These are phyloP conservation scores for Dryococelus australis DNA, from an alignment of 2,888 invertebrate species.

Conservation along the genomic window DNA sequence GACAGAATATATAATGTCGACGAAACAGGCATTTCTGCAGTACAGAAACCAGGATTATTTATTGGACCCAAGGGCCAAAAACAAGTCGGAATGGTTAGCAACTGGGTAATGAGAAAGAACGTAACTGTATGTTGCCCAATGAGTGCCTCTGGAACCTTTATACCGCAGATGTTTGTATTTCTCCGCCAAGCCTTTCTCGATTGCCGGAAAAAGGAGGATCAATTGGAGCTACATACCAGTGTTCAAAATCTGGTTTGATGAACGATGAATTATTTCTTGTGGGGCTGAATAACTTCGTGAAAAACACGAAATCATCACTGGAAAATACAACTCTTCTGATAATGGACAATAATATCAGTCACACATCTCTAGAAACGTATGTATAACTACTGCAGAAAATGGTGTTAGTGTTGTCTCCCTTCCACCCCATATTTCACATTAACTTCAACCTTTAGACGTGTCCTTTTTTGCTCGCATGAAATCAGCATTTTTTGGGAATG, in stretches of 20 bases:
- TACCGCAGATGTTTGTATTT: constrained; percentile 61
- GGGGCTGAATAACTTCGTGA: no score
- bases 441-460: constrained; percentile 41
- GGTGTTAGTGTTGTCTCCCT: constrained; percentile 38
- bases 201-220: constrained; percentile 57
- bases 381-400: constrained; percentile 34
- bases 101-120: constrained; percentile 55
- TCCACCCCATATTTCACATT: constrained; percentile 44
- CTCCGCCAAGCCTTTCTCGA: constrained; percentile 53
- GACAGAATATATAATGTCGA: constrained; percentile 56
- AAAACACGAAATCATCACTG: constrained; percentile 24
- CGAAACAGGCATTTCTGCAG: constrained; percentile 57
- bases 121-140: constrained; percentile 57
- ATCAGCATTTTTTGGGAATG: constrained; percentile 25
- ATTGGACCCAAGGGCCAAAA: constrained; percentile 56
- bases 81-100: constrained; percentile 57
- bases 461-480: constrained; percentile 40
- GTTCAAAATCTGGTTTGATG: constrained; percentile 49
- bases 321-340: constrained; percentile 33
- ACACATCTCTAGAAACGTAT: constrained; percentile 31
- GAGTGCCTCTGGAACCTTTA: constrained; percentile 55
- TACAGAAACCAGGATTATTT: constrained; percentile 56
- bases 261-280: constrained; percentile 26
- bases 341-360: constrained; percentile 38
- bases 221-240: constrained; percentile 53